A percentile compares a stretch with the other conserved stretches of the same genome.
Evolutionary conservation across 23 tunicate species (phyloP).

Genomic region (Diplosoma virens): DNA sequence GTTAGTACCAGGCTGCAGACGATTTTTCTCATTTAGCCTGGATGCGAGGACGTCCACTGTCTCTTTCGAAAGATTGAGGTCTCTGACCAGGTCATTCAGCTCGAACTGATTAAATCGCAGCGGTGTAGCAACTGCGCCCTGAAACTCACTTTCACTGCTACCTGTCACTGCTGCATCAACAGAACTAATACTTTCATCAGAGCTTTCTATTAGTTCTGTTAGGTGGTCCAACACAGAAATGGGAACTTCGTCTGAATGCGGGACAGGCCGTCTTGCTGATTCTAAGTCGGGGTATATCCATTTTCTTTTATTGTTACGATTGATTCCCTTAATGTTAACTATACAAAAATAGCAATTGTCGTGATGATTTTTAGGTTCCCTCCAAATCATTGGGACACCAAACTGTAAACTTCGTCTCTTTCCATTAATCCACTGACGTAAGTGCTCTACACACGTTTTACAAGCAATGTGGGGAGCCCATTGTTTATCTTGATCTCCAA

Average conservation of each 20-base stretch:
- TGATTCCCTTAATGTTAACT: not conserved
- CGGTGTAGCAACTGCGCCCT: not conserved
- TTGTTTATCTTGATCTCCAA: not conserved
- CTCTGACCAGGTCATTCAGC: not conserved
- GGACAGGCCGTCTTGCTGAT: not conserved
- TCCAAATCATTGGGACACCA: not conserved
- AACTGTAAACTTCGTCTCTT: not conserved
- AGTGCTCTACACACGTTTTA: not conserved
- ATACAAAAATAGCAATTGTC: not conserved
- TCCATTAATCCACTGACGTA: not conserved
- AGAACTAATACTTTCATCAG: not conserved
- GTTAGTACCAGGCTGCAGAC: no score
- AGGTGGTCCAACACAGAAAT: not conserved
- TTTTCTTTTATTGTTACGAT: not conserved
- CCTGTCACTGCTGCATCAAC: not conserved
- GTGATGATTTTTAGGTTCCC: not conserved
- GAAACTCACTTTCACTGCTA: not conserved
- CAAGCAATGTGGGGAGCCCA: not conserved
- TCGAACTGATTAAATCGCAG: not conserved
- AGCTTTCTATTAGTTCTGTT: not conserved
- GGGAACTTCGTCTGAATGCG: not conserved
- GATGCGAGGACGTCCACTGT: not conserved
- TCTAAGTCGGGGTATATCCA: not conserved
- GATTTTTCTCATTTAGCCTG: no score
- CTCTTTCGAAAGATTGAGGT: not conserved